Conservation (phyloP, 2,113 vertebrate species). For the Myiozetetes cayanensis region DNA sequence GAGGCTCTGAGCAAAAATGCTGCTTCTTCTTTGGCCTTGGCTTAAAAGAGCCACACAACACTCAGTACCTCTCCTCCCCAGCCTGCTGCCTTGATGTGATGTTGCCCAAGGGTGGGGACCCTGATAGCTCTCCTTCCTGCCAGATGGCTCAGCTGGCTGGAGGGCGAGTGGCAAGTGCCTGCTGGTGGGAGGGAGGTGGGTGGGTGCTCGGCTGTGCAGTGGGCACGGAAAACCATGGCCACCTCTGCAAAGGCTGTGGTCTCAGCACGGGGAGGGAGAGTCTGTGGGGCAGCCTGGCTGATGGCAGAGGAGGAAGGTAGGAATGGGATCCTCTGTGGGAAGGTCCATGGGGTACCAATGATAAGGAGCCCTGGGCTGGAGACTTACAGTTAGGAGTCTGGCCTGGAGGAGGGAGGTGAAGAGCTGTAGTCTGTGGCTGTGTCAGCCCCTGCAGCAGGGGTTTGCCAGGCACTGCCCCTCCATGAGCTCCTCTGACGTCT, state of each 20-base stretch:
- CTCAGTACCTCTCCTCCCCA: background rate
- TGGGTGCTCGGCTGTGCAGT: background rate
- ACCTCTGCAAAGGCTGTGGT: background rate
- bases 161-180: background rate
- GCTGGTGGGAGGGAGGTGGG: background rate
- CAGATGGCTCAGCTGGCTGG: background rate
- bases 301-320: background rate
- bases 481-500: rapidly evolving
- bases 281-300: background rate
- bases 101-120: background rate
- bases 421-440: background rate
- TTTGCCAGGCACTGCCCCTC: background rate
- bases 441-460: background rate
- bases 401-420: background rate
- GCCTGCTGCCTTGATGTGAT: background rate
- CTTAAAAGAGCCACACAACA: background rate
- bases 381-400: background rate
- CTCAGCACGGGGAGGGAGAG: background rate
- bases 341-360: background rate
- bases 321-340: background rate
- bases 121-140: background rate
- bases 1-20: background rate
- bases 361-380: background rate
- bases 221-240: background rate
- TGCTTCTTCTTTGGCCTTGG: background rate